A percentile compares a stretch with the other conserved stretches of the same genome.
Conservation (phyloP, 2,113 vertebrate genomes). For the Capreolus pygargus region DNA sequence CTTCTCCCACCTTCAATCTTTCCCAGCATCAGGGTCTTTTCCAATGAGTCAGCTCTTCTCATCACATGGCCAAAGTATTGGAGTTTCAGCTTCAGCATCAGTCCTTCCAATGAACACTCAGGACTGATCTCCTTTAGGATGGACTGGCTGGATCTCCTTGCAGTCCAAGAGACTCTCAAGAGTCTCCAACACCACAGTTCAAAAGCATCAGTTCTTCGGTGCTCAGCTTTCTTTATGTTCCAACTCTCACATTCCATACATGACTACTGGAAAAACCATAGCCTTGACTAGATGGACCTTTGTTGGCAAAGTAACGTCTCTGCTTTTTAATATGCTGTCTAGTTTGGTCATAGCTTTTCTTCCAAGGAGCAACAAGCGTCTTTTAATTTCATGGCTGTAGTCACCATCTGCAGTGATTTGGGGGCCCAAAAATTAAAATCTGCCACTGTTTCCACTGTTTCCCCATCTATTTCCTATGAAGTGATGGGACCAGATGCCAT, state of each 20-base stretch:
- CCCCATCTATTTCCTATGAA: background rate
- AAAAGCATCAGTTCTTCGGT: background rate
- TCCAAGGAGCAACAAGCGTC: background rate
- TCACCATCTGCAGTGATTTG: background rate
- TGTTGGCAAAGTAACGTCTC: background rate
- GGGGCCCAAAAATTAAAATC: accelerated
- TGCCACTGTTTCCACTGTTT: accelerated
- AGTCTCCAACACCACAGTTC: background rate
- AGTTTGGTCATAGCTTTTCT: background rate
- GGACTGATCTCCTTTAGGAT: background rate
- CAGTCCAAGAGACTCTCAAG: background rate
- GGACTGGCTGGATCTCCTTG: background rate
- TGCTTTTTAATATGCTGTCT: background rate
- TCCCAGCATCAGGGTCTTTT: background rate
- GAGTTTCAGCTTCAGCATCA: background rate
- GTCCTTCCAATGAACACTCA: background rate
- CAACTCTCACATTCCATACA: background rate
- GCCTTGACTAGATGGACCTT: background rate
- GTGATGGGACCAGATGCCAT: background rate
- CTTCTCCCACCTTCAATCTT: background rate
- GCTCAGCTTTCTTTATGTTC: background rate
- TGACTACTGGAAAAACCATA: background rate
- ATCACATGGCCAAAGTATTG: background rate
- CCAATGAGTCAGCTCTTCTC: background rate
- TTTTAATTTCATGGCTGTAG: background rate